Evolutionary conservation across 2,888 invertebrate genomes (phyloP).

Genomic region (Cheilosia variabilis): DNA sequence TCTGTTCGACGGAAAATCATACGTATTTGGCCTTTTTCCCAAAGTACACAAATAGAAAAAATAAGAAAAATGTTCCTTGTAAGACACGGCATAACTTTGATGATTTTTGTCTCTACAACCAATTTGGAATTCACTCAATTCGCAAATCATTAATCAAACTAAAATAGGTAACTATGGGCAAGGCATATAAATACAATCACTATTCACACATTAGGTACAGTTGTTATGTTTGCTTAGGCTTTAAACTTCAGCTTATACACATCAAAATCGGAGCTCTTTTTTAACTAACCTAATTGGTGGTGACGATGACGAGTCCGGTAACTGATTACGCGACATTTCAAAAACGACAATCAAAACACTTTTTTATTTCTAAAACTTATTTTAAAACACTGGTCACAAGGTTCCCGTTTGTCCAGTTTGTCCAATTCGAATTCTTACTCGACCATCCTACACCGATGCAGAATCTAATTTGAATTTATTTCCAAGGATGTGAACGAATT

Average conservation of each 20-base stretch:
- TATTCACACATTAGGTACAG: too few relatives aligned
- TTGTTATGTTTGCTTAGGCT: background rate
- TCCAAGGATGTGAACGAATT: conserved; percentile 46
- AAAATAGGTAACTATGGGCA: too few relatives aligned
- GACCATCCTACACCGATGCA: conserved; percentile 31
- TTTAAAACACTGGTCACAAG: conserved; percentile 3
- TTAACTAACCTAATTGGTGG: conserved; percentile 86
- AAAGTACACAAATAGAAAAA: too few relatives aligned
- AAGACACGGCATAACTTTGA: too few relatives aligned
- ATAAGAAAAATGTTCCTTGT: too few relatives aligned
- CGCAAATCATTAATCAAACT: too few relatives aligned
- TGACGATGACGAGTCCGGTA: conserved; percentile 89
- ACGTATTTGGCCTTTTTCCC: too few relatives aligned
- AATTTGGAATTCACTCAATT: too few relatives aligned
- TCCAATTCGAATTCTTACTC: background rate
- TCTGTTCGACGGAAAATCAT: too few relatives aligned
- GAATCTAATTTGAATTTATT: conserved; percentile 64
- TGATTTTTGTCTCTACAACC: too few relatives aligned
- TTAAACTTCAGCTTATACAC: background rate
- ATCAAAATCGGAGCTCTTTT: background rate
- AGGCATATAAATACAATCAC: too few relatives aligned
- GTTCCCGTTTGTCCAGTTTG: background rate
- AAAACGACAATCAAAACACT: background rate
- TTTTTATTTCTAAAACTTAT: background rate
- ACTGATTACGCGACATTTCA: conserved; percentile 85